phyloP scores from a whole-genome alignment of 2,888 invertebrate species.

The Tinea semifulvella region DNA sequence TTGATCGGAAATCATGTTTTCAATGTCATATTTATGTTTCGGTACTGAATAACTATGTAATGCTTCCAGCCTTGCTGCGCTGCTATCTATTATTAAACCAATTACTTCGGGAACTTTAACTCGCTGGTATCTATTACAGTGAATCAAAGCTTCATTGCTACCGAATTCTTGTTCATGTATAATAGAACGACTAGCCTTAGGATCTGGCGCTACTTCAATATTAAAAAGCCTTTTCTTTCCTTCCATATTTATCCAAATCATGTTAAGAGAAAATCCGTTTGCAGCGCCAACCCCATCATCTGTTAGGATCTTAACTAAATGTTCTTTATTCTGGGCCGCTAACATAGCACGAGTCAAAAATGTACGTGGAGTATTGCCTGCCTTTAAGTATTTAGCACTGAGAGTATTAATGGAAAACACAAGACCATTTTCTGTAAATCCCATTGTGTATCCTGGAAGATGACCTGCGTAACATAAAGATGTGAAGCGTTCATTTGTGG shows the following conservation, averaged over 20 bases:
- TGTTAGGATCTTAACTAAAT: conserved; percentile 74
- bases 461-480: conserved; percentile 81
- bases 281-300: conserved; percentile 83
- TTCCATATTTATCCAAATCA: conserved; percentile 78
- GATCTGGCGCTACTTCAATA: conserved; percentile 79
- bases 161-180: conserved; percentile 39
- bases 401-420: conserved; percentile 78
- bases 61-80: conserved; percentile 71
- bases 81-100: conserved; percentile 74
- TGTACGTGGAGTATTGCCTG: conserved; percentile 79
- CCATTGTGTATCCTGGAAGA: conserved; percentile 82
- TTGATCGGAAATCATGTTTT: conserved; percentile 79
- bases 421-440: conserved; percentile 78
- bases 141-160: conserved; percentile 67
- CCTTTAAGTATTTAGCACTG: conserved; percentile 66
- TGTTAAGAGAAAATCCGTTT: conserved; percentile 86
- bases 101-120: conserved; percentile 70
- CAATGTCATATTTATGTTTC: conserved; percentile 68
- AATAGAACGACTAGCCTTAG: conserved; percentile 59
- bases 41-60: conserved; percentile 69
- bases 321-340: conserved; percentile 72
- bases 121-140: conserved; percentile 84
- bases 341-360: conserved; percentile 83
- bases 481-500: conserved; percentile 73
- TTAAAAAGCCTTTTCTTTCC: conserved; percentile 78